Evolutionary conservation across 2,113 vertebrate genomes (phyloP).

Genomic region (Caloenas nicobarica): DNA sequence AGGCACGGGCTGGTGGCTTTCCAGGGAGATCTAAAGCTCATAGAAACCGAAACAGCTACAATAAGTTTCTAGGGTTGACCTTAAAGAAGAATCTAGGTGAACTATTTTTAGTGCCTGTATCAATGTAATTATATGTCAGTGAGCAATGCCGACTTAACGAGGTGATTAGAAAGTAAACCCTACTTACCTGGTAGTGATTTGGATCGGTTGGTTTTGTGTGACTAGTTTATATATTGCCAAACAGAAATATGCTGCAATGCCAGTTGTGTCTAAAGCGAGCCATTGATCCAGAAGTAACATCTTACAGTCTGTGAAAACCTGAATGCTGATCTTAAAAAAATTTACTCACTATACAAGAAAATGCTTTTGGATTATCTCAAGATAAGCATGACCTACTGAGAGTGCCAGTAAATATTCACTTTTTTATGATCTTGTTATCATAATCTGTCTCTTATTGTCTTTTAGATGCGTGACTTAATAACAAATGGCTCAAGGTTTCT

Average conservation of each 20-base stretch:
- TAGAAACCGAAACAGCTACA: not conserved
- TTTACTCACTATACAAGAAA: not conserved
- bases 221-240: not conserved
- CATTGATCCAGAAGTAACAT: rapidly evolving
- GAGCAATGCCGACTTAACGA: not conserved
- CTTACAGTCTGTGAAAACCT: not conserved
- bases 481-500: not conserved
- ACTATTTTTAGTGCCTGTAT: not conserved
- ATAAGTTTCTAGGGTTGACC: not conserved
- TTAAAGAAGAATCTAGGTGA: constrained; percentile 11
- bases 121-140: not conserved
- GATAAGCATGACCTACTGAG: not conserved
- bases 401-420: not conserved
- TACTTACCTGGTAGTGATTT: not conserved
- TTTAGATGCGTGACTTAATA: not conserved
- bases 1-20: not conserved
- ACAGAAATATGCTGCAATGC: not conserved
- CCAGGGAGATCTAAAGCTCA: not conserved
- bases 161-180: not conserved
- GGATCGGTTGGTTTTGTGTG: not conserved
- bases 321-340: not conserved
- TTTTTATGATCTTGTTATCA: not conserved
- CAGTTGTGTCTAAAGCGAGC: not conserved
- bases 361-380: not conserved
- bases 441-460: not conserved